Evolutionary conservation across 2,888 invertebrate species (phyloP).

Genomic region (Dicranocentrus wangi): DNA sequence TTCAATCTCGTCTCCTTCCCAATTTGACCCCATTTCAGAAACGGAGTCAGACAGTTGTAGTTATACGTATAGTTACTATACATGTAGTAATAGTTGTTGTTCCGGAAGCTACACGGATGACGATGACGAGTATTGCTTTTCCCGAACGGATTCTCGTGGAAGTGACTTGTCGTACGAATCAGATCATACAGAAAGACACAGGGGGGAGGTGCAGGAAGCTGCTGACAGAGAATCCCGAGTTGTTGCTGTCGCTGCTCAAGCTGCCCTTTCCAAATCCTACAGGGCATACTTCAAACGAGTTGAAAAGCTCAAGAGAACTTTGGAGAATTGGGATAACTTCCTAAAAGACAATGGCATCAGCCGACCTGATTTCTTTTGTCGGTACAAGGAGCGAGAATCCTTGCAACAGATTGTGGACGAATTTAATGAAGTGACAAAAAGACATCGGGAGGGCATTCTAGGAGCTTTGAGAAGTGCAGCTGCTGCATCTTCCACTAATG

Average conservation of each 20-base stretch:
- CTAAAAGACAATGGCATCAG: constrained; percentile 64
- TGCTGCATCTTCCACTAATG: constrained; percentile 17
- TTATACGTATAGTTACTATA: constrained; percentile 58
- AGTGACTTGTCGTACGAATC: constrained; percentile 35
- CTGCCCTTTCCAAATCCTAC: constrained; percentile 58
- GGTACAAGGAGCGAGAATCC: constrained; percentile 66
- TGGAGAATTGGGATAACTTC: constrained; percentile 69
- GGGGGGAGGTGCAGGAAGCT: constrained; percentile 36
- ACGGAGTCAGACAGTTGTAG: constrained; percentile 60
- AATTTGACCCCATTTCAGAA: constrained; percentile 58
- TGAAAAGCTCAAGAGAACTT: constrained; percentile 64
- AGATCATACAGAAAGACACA: constrained; percentile 40
- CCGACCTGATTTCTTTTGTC: constrained; percentile 66
- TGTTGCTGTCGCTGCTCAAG: constrained; percentile 43
- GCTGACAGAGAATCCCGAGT: constrained; percentile 43
- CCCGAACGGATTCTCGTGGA: constrained; percentile 42
- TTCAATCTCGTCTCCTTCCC: constrained; percentile 61
- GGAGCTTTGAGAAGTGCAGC: constrained; percentile 45
- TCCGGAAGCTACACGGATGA: constrained; percentile 57
- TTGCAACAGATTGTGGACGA: constrained; percentile 69
- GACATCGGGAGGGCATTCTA: constrained; percentile 67
- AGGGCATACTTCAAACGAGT: constrained; percentile 66
- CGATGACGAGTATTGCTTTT: constrained; percentile 46
- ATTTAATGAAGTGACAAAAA: constrained; percentile 66
- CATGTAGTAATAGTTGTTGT: constrained; percentile 63